Conservation (phyloP, 2,113 vertebrate species). For the Melanerpes aurifrons region DNA sequence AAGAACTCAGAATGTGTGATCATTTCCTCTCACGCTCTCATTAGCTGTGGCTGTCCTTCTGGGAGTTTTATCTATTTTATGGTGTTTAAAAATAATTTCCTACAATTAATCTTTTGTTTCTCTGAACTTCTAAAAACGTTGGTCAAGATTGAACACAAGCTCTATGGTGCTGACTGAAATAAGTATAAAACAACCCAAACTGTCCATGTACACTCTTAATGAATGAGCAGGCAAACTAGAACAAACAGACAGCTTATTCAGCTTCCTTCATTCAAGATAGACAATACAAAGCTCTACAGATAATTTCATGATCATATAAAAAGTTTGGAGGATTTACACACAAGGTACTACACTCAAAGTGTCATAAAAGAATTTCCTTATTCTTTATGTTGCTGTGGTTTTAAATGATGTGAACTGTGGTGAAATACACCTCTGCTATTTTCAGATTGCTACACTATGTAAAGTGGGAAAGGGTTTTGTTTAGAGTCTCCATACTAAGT, state of each 20-base stretch:
- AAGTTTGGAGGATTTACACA: not conserved
- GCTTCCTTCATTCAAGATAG: not conserved
- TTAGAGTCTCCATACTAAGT: not conserved
- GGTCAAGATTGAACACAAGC: not conserved
- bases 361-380: not conserved
- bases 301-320: not conserved
- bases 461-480: not conserved
- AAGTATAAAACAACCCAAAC: not conserved
- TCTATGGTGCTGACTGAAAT: not conserved
- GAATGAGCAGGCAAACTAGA: not conserved
- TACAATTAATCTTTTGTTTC: slow-evolving; percentile 16
- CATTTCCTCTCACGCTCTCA: slow-evolving; percentile 41
- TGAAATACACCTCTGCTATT: not conserved
- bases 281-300: not conserved
- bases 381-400: not conserved
- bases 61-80: slow-evolving; percentile 13
- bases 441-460: not conserved
- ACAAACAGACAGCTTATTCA: not conserved
- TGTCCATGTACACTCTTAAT: not conserved
- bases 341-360: not conserved
- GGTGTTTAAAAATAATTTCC: slow-evolving; percentile 25
- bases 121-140: not conserved
- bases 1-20: slow-evolving; percentile 25
- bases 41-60: slow-evolving; percentile 26
- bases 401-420: not conserved